These are phyloP conservation scores for Drosophila quadrilineata DNA, from an alignment of 1,140 invertebrate genomes.

Conservation along the genomic window DNA sequence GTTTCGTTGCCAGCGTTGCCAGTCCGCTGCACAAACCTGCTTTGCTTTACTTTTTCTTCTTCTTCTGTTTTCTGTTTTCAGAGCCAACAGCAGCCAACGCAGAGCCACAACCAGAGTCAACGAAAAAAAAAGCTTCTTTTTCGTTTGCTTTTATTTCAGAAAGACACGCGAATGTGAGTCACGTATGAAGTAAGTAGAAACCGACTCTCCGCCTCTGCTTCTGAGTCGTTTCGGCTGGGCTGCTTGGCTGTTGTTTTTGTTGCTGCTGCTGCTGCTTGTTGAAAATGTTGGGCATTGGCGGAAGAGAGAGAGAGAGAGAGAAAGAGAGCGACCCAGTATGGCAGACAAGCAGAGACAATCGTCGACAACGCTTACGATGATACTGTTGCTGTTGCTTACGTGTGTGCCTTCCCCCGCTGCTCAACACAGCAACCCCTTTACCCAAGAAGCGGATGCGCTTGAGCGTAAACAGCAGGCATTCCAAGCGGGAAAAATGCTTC, in stretches of 20 bases:
- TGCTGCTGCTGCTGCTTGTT: conserved; percentile 11
- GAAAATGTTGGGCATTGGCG: not conserved
- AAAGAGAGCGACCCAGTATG: conserved; percentile 6
- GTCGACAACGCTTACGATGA: conserved; percentile 16
- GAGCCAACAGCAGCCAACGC: conserved; percentile 34
- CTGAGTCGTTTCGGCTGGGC: conserved; percentile 13
- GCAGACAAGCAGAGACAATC: conserved; percentile 30
- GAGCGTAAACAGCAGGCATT: conserved; percentile 46
- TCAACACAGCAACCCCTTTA: not conserved
- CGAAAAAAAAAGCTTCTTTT: conserved; percentile 41
- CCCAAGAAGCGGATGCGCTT: conserved; percentile 25
- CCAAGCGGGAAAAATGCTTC: conserved; percentile 39
- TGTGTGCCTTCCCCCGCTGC: conserved; percentile 3
- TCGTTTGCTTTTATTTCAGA: conserved; percentile 75
- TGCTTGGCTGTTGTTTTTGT: conserved; percentile 12
- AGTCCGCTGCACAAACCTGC: conserved; percentile 71
- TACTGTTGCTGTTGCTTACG: conserved; percentile 25
- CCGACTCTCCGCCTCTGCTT: conserved; percentile 41
- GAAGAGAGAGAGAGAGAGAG: not conserved
- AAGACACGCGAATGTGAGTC: conserved; percentile 79
- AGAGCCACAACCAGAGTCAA: conserved; percentile 43
- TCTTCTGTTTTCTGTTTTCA: conserved; percentile 35
- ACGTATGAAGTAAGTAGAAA: conserved; percentile 76
- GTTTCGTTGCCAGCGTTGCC: conserved; percentile 72
- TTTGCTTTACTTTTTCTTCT: conserved; percentile 72